phyloP scores from a whole-genome alignment of 2,797 vertebrate genomes.

The Crypturellus tataupa region DNA sequence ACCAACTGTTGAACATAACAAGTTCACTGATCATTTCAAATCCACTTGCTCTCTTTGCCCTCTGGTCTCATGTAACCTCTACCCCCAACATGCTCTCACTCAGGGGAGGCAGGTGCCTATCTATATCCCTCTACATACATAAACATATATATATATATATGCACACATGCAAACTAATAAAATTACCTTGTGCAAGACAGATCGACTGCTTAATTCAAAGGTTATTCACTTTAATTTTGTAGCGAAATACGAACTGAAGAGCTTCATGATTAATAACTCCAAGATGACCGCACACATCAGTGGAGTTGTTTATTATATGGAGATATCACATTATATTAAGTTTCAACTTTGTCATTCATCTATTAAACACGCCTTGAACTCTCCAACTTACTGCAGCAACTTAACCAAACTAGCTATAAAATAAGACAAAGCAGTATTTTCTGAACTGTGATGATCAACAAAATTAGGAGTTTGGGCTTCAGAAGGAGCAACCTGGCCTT shows the following conservation, averaged over 20 bases:
- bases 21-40: neutral
- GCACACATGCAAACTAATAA: neutral
- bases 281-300: neutral
- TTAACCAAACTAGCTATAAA: neutral
- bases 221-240: neutral
- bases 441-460: neutral
- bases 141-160: too few relatives aligned
- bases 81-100: neutral
- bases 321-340: neutral
- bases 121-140: neutral
- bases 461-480: neutral
- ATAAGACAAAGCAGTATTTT: neutral
- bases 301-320: neutral
- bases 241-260: neutral
- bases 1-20: neutral
- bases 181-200: neutral
- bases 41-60: neutral
- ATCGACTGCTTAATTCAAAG: neutral
- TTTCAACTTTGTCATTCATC: neutral
- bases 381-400: neutral
- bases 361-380: neutral
- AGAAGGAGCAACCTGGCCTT: constrained; percentile 16
- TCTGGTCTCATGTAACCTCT: neutral
- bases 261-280: neutral
- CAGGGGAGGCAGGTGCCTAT: too few relatives aligned